Evolutionary conservation across 2,888 invertebrate genomes (phyloP).

Genomic region (Pandemis cinnamomeana): DNA sequence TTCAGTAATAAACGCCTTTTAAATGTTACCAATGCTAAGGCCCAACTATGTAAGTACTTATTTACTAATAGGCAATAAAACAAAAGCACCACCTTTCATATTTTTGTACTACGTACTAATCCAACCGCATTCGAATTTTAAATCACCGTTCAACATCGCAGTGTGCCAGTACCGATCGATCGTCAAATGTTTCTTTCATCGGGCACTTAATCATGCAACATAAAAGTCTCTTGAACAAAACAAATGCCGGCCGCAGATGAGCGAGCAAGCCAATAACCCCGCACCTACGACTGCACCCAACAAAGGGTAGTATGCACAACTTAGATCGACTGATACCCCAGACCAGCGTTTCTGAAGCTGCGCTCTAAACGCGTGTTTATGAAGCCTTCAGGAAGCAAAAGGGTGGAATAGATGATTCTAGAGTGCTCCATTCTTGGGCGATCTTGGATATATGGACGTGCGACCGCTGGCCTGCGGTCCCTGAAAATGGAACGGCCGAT

Average conservation of each 20-base stretch:
- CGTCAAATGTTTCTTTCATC: constrained; percentile 16
- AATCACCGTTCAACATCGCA: neutral
- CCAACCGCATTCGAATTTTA: neutral
- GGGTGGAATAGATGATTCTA: neutral
- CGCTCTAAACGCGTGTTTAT: constrained; percentile 53
- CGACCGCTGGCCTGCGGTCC: constrained; percentile 59
- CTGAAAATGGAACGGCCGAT: constrained; percentile 84
- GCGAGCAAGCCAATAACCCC: constrained; percentile 57
- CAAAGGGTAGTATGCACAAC: constrained; percentile 76
- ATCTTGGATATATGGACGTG: constrained; percentile 46
- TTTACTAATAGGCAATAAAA: neutral
- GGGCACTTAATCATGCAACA: constrained; percentile 8
- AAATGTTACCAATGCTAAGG: too few relatives aligned
- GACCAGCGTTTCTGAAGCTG: constrained; percentile 25
- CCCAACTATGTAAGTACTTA: too few relatives aligned
- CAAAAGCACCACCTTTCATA: neutral
- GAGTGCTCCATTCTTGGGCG: constrained; percentile 8
- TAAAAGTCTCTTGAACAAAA: constrained; percentile 11
- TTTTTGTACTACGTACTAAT: neutral
- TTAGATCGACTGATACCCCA: constrained; percentile 63
- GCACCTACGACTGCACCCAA: constrained; percentile 65
- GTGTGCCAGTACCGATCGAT: neutral
- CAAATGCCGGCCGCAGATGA: constrained; percentile 49
- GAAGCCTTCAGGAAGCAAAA: neutral
- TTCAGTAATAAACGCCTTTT: too few relatives aligned